Base-by-base conservation (phyloP, 1,140 invertebrate species). In the Temnothorax curvispinosus region DNA sequence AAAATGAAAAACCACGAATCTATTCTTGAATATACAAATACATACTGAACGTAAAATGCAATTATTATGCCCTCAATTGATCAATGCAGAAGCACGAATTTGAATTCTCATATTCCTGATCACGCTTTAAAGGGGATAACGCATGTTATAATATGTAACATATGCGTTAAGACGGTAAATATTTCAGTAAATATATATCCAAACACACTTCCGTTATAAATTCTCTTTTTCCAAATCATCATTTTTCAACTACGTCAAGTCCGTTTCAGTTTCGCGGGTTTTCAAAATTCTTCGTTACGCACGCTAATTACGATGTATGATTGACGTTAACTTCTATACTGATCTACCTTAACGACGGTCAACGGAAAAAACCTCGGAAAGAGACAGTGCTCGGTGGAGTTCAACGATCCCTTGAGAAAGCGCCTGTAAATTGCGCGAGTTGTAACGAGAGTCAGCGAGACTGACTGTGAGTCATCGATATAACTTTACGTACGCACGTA, bases 391-490 rank as follows among this genome's bases (percentile, higher is more conserved):
- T 35, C 27, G 21, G 35, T 32, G 5, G 47, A 74, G 81, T 90
- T 90, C 89, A 90, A 88, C 71, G 89, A 88, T 85, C 88, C 32
- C 69, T 56, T 1, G 50, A 80, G 71, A 88, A 71, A 87, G 47
- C 27, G 85, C 47, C 62, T 72, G 82, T 67, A 90, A 86, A 90
- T 88, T 74, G 89, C 78, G 65, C 86, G 86, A 76, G 81, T 86
- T 72, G 75, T 77, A 90, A 90, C 82, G 89, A 88, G 87, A 90
- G 77, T 78, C 76, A 88, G 77, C 58, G 81, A 54, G 41, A 65
- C 76, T 38, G 80, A 72, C 86, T 90, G 89, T 90, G 89, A 91
- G 89, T 91, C 89, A 91, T 91, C 89, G 62, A 91, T 91, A 91
- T 90, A 90, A 90, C 89, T 90, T 90, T 85, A 89, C 89, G 85